phyloP scores from a whole-genome alignment of 1,140 invertebrate genomes.

The Ephestia elutella region DNA sequence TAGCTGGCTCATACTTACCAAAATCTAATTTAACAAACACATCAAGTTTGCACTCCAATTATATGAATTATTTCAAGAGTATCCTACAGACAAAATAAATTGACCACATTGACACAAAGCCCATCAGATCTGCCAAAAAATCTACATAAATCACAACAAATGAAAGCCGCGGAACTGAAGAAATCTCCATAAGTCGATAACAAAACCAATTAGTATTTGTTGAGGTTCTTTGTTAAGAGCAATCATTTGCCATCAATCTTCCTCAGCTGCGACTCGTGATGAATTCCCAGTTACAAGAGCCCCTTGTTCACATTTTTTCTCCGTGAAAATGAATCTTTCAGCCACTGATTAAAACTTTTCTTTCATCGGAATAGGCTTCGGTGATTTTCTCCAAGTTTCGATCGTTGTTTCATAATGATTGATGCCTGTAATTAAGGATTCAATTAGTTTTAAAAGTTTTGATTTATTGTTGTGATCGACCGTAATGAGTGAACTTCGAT shows the following conservation, averaged over 20 bases:
- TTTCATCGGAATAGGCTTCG: conserved; percentile 5
- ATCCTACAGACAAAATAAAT: too few relatives aligned
- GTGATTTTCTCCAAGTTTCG: not conserved
- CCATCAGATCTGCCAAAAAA: too few relatives aligned
- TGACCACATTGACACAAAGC: too few relatives aligned
- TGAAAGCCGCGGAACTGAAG: not conserved
- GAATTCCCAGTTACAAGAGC: conserved; percentile 18
- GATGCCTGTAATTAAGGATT: conserved; percentile 2
- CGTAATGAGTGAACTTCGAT: not conserved
- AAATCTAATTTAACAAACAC: too few relatives aligned
- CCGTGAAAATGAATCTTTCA: not conserved
- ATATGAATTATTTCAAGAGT: too few relatives aligned
- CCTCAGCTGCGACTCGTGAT: conserved; percentile 11
- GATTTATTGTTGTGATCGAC: not conserved
- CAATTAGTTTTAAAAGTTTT: not conserved
- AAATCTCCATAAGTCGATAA: conserved; percentile 9
- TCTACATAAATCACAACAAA: not conserved
- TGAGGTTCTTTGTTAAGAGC: not conserved
- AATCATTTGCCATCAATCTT: conserved; percentile 24
- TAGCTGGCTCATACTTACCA: too few relatives aligned
- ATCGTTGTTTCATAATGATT: conserved; percentile 2
- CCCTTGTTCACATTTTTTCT: conserved; percentile 17
- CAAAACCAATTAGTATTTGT: conserved; percentile 17
- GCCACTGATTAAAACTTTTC: conserved; percentile 13
- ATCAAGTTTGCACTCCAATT: too few relatives aligned